Conservation (phyloP, 1,140 invertebrate genomes). For the Anthonomus grandis region DNA sequence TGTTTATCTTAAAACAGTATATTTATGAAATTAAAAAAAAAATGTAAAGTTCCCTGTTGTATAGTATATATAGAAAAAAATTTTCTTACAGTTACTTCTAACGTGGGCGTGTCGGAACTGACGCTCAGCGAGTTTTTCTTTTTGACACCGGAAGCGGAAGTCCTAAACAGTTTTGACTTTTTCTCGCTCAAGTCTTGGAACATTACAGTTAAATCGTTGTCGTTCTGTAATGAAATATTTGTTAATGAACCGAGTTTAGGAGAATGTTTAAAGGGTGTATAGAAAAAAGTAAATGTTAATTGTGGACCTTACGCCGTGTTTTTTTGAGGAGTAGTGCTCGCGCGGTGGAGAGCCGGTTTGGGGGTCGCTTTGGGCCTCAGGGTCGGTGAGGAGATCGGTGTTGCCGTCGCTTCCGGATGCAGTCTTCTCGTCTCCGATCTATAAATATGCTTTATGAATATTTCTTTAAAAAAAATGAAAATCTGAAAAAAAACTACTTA, state of each 20-base stretch:
- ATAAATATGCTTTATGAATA: background rate
- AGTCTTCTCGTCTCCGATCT: constrained; percentile 35
- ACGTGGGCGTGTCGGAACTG: constrained; percentile 50
- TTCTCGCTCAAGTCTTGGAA: constrained; percentile 48
- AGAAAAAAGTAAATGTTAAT: too few relatives aligned
- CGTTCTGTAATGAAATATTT: constrained; percentile 24
- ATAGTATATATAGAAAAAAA: constrained; percentile 8
- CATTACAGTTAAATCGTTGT: constrained; percentile 35
- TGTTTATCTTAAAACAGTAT: too few relatives aligned
- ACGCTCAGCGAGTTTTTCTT: constrained; percentile 70
- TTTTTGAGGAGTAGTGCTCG: constrained; percentile 33
- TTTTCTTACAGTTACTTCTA: constrained; percentile 41
- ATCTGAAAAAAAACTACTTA: background rate
- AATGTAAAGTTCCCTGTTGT: background rate
- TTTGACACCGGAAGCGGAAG: constrained; percentile 62
- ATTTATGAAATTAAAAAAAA: background rate
- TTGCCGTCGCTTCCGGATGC: constrained; percentile 46
- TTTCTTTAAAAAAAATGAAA: background rate
- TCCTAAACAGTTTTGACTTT: constrained; percentile 58
- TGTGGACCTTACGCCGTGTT: constrained; percentile 7
- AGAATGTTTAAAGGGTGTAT: too few relatives aligned
- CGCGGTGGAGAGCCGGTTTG: constrained; percentile 46
- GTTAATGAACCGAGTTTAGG: background rate
- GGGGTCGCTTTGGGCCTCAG: constrained; percentile 45
- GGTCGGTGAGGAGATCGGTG: constrained; percentile 44